Evolutionary conservation across 2,888 invertebrate species (phyloP).

Genomic region (Stomorhina lunata): DNA sequence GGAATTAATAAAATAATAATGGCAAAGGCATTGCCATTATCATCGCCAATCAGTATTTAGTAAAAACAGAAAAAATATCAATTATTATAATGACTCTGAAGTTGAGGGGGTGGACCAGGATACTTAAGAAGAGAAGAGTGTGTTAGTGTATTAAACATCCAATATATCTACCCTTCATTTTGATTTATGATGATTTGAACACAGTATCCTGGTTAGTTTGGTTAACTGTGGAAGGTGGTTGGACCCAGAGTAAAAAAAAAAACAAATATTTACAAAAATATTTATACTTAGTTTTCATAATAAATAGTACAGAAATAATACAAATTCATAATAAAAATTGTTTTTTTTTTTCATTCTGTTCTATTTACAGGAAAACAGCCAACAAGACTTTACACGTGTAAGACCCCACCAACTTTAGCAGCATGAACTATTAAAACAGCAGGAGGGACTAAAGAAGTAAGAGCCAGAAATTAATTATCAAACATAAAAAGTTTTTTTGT

Average conservation of each 20-base stretch:
- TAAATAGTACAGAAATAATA: neutral
- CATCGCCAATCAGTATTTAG: neutral
- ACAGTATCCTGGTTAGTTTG: constrained; percentile 5
- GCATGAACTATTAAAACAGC: neutral
- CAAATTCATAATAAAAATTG: neutral
- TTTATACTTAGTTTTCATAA: neutral
- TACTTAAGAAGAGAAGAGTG: too few species aligned
- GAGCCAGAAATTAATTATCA: constrained; percentile 47
- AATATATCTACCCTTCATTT: constrained; percentile 28
- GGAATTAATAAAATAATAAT: neutral
- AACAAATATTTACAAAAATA: neutral
- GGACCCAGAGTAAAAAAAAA: too few species aligned
- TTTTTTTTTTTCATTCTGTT: neutral
- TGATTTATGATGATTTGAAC: constrained; percentile 59
- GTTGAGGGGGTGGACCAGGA: neutral
- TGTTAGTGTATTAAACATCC: neutral
- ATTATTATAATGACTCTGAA: neutral
- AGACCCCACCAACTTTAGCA: neutral
- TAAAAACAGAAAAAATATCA: neutral
- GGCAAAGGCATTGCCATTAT: neutral
- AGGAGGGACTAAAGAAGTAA: too few species aligned
- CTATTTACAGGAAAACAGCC: constrained; percentile 9
- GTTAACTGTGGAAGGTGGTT: neutral
- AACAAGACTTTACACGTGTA: neutral
- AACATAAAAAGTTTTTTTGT: neutral